Percentiles rank a stretch among this genome's conserved stretches.
phyloP scores from a whole-genome alignment of 1,140 invertebrate genomes.

The Anadara kagoshimensis region DNA sequence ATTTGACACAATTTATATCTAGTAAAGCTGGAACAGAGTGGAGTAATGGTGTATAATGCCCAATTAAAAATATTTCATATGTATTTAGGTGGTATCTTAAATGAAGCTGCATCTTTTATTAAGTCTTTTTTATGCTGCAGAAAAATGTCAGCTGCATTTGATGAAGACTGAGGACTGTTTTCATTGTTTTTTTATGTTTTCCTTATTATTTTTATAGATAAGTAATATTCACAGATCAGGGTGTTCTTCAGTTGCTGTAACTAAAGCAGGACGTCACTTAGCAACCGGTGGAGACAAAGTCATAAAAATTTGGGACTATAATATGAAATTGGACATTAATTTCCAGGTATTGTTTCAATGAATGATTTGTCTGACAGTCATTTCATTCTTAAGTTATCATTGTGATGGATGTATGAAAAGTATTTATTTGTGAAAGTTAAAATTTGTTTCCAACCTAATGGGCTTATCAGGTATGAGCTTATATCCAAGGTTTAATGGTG shows the following conservation, averaged over 20 bases:
- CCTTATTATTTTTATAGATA: constrained; percentile 49
- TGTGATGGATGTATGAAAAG: too few relatives aligned
- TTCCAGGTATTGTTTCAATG: constrained; percentile 62
- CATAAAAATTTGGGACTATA: constrained; percentile 73
- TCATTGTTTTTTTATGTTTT: background rate
- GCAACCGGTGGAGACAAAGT: constrained; percentile 71
- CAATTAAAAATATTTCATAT: too few relatives aligned
- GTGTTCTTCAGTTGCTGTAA: constrained; percentile 65
- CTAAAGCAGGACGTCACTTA: constrained; percentile 64
- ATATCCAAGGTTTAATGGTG: too few relatives aligned
- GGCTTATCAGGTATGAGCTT: too few relatives aligned
- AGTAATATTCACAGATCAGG: constrained; percentile 67
- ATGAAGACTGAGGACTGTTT: background rate
- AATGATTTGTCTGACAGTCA: too few relatives aligned
- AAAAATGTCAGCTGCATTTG: too few relatives aligned
- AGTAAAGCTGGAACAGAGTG: too few relatives aligned
- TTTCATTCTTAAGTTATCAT: too few relatives aligned
- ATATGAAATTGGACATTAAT: constrained; percentile 70
- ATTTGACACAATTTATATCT: too few relatives aligned
- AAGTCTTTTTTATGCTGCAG: background rate
- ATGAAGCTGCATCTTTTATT: background rate
- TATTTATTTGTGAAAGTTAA: too few relatives aligned
- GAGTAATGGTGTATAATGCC: too few relatives aligned
- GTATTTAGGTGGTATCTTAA: background rate
- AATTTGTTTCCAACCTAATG: too few relatives aligned